Base-by-base conservation (phyloP, 2,113 vertebrate species). In the Pavo muticus region DNA sequence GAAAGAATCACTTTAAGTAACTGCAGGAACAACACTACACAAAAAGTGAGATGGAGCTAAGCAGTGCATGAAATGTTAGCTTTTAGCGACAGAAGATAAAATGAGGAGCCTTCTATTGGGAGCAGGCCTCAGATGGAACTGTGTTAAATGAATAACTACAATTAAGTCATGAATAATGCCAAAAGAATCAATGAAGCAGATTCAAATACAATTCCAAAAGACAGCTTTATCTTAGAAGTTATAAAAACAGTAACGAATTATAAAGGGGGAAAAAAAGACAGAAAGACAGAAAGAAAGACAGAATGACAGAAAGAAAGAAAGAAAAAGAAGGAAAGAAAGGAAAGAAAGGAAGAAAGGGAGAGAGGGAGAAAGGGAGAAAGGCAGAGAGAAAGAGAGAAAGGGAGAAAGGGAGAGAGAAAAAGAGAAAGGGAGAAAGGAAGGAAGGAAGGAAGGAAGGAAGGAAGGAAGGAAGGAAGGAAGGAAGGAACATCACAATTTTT, bases 111-210 rank as follows among this genome's bases (percentile, higher is more conserved):
- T 96, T 95, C 88, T 91, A 79, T 73, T 50, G 94, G 84, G 84
- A 95, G 80, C 65, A 91, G 75, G 88, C 78, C 90, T 86, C 84
- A 93, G 93, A 96, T 93, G 91, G 69, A 94, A 90, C 79, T 67
- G 29, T 72, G 82, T 93, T 95, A 96, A 94, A 84, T 91, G 90
- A 96, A 95, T 94, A 96, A 96, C 94, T 93, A 93, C 93, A 95
- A 96, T 94, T 94, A 96, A 94, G 94, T 90, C 50, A 90, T 91
- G 48, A 96, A 91, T 95, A 94, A 96, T 87, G 92, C 92, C 71
- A 80, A 91, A 94, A 91, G 84, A 71, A 90, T 73, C 39, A 93
- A 88, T 71, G 64, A 94, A 92, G 90, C 82, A 97, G 81, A 95
- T 67, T 95, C 73, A 95, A 84, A 87, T 57, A 90, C 23, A 93